A percentile compares a stretch with the other conserved stretches of the same genome.
phyloP scores from a whole-genome alignment of 2,888 invertebrate genomes.

The Drosophila atripex region DNA sequence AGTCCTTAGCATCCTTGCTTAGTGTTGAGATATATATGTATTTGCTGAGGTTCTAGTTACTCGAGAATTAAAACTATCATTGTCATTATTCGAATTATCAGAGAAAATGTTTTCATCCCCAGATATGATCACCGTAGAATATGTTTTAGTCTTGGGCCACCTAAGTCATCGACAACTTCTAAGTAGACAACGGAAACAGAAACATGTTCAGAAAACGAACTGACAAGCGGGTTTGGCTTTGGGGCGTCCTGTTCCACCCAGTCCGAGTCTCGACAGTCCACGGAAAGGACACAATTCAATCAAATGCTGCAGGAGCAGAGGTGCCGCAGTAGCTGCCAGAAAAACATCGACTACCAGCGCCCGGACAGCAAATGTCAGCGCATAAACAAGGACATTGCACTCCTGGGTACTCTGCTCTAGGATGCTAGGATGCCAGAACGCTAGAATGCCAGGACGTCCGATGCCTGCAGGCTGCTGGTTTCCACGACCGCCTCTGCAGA shows the following conservation, averaged over 20 bases:
- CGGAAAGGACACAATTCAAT: constrained; percentile 77
- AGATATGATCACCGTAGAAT: not conserved
- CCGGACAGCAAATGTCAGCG: constrained; percentile 60
- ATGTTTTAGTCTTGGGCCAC: not conserved
- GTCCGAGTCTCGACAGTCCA: not conserved
- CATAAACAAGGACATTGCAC: constrained; percentile 79
- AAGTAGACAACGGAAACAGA: too few species aligned
- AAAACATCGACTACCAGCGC: not conserved
- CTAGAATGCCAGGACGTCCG: not conserved
- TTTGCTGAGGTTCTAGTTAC: too few species aligned
- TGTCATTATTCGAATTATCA: too few species aligned
- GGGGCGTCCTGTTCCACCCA: not conserved
- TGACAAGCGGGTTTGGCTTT: not conserved
- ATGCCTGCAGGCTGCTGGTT: constrained; percentile 12
- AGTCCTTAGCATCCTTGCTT: too few species aligned
- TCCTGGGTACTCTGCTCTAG: constrained; percentile 56
- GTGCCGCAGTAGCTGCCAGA: constrained; percentile 21
- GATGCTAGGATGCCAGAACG: not conserved
- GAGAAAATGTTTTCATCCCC: too few species aligned
- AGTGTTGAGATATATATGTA: too few species aligned
- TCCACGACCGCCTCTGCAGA: constrained; percentile 6
- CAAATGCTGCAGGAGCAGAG: constrained; percentile 59
- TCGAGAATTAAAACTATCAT: too few species aligned
- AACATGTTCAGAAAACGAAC: too few species aligned
- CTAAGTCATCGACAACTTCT: too few species aligned